Conservation (phyloP, 2,113 vertebrate species). For the Amphiprion ocellaris region DNA sequence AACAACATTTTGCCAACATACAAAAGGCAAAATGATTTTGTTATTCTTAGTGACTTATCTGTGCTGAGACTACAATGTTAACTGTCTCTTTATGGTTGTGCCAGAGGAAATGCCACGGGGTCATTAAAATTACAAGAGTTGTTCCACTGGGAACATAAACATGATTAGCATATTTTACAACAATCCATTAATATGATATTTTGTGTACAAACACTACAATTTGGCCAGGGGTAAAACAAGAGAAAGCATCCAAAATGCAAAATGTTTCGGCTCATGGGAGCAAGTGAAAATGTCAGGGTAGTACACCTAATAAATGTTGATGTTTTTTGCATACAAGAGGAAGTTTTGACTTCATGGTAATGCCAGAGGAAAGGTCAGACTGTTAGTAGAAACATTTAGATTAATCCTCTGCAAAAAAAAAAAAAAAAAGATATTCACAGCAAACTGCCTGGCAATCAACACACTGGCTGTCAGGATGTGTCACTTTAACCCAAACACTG, state of each 20-base stretch:
- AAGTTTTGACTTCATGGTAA: not conserved
- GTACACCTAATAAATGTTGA: not conserved
- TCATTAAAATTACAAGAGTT: constrained; percentile 24
- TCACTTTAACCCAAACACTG: not conserved
- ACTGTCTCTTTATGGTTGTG: not conserved
- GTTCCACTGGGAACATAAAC: constrained; percentile 19
- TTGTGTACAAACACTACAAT: not conserved
- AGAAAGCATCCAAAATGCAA: not conserved
- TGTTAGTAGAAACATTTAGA: not conserved
- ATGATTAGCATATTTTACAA: not conserved
- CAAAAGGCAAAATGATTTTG: not conserved
- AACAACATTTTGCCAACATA: constrained; percentile 13
- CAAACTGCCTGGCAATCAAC: not conserved
- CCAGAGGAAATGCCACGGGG: constrained; percentile 43
- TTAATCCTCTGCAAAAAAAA: not conserved
- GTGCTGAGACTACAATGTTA: not conserved
- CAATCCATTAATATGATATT: not conserved
- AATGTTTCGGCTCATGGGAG: not conserved
- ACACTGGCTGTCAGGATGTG: not conserved
- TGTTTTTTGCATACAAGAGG: not conserved
- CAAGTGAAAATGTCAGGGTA: not conserved
- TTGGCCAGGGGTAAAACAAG: not conserved
- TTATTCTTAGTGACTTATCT: constrained; percentile 18
- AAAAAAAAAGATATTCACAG: not conserved
- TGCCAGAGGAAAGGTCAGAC: not conserved